Percentiles rank a stretch among this genome's conserved stretches.
Evolutionary conservation across 1,140 invertebrate species (phyloP).

Genomic region (Dendrolimus kikuchii): DNA sequence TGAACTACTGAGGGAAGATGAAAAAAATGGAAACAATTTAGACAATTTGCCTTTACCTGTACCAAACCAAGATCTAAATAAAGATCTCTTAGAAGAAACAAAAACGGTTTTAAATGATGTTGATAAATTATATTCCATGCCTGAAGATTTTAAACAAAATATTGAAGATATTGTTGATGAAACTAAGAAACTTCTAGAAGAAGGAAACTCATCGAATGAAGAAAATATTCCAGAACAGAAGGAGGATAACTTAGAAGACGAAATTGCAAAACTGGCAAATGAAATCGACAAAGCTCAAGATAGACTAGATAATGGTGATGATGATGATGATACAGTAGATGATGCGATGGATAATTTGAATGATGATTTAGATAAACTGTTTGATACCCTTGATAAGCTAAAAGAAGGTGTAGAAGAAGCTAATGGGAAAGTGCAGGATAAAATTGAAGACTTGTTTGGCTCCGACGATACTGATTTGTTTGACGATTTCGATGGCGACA

Average conservation of each 20-base stretch:
- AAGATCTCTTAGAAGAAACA: background rate
- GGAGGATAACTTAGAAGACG: background rate
- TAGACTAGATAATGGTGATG: background rate
- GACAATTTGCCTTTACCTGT: background rate
- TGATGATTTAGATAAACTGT: constrained; percentile 33
- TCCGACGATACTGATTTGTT: constrained; percentile 13
- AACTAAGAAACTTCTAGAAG: constrained; percentile 11
- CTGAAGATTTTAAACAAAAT: constrained; percentile 5
- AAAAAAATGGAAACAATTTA: constrained; percentile 5
- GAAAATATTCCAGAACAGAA: background rate
- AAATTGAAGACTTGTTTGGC: constrained; percentile 7
- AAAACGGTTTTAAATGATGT: too few species aligned
- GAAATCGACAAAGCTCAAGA: constrained; percentile 2
- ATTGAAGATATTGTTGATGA: constrained; percentile 13
- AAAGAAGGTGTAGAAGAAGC: constrained; percentile 19
- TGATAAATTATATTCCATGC: too few species aligned
- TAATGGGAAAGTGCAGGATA: constrained; percentile 11
- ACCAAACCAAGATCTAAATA: background rate
- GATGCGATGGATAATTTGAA: constrained; percentile 31
- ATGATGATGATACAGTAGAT: constrained; percentile 21
- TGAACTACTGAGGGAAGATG: constrained; percentile 7
- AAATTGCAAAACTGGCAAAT: background rate
- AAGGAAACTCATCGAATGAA: constrained; percentile 5
- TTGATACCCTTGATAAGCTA: constrained; percentile 35
- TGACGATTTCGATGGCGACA: constrained; percentile 1